These are phyloP conservation scores for Irena cyanogastra DNA, from an alignment of 2,113 vertebrate genomes.

Conservation along the genomic window DNA sequence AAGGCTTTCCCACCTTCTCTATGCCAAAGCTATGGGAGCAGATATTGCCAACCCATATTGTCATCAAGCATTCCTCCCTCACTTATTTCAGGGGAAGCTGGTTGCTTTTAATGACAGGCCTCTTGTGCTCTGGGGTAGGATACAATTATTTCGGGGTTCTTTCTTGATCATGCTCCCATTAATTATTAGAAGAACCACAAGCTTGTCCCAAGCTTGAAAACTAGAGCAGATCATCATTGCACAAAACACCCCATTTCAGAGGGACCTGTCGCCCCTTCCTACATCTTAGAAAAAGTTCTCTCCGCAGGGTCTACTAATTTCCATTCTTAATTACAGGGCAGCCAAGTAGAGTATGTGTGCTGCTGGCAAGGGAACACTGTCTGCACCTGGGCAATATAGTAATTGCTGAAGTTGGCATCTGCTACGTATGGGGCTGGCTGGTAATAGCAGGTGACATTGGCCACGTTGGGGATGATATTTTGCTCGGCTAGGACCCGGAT, in stretches of 20 bases:
- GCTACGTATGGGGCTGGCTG: conserved; percentile 97
- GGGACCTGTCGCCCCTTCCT: background rate
- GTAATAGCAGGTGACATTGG: conserved; percentile 98
- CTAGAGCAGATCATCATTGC: conserved; percentile 75
- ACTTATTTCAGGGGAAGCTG: conserved; percentile 63
- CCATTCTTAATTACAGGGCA: conserved; percentile 91
- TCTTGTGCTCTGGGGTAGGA: conserved; percentile 73
- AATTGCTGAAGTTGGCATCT: conserved; percentile 98
- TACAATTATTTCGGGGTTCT: conserved; percentile 64
- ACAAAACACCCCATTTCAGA: conserved; percentile 72
- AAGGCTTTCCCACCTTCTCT: conserved; percentile 60
- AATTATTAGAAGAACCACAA: conserved; percentile 71
- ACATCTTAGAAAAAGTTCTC: conserved; percentile 8
- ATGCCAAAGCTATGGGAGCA: conserved; percentile 78
- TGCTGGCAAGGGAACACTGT: conserved; percentile 95
- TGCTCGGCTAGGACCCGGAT: conserved; percentile 95
- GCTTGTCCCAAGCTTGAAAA: conserved; percentile 75
- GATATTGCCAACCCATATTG: conserved; percentile 76
- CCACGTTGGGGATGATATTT: conserved; percentile 97
- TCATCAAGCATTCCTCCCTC: conserved; percentile 69
- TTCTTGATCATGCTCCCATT: conserved; percentile 66
- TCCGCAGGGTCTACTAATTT: conserved; percentile 45
- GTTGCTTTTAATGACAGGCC: conserved; percentile 70
- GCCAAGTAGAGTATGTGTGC: conserved; percentile 93
- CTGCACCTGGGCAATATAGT: conserved; percentile 98